Evolutionary conservation across 1,140 invertebrate species (phyloP), one percentile per base, ranked within the genome.

Genomic region (Sinonovacula constricta): DNA sequence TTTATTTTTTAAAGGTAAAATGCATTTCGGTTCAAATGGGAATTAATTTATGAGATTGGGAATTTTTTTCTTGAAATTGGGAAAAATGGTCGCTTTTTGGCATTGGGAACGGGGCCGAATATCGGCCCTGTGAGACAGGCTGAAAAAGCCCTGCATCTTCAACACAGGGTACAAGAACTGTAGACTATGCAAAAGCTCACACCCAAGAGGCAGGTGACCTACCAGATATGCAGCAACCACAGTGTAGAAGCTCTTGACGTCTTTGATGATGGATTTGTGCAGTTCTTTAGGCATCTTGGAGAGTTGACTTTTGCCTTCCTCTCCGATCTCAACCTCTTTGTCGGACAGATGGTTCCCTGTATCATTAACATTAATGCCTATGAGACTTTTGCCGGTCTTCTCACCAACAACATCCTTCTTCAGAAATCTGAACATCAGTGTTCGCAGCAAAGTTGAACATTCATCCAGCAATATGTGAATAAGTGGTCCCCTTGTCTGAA

Each of bases 241-340:
- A 18, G 10, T 31, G 45, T 63, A 75, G 39, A 75, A 75, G 5
- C 33, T 75, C 60, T 49, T 49, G 10, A 65, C 54, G 30, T 75
- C n/a, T n/a, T n/a, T 57, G 15, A 69, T 26, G 28, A 69, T 34
- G 15, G 31, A 54, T 30, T 69, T 3, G 31, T 69, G 49, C 51
- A 4, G 49, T 56, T 69, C 49, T 30, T 69, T 69, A 5, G 62
- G 67, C 67, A 69, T 54, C 30, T 69, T 69, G 39, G 67, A 69
- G 4, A 69, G 67, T 31, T 69, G 67, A 3, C n/a, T 30, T 31
- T 56, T 69, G 2, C 67, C 51, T 56, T 22, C 26, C 67, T 69
- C 67, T 53, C 67, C 67, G 18, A 56, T n/a, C n/a, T n/a, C n/a
- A n/a, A n/a, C n/a, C n/a, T n/a, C n/a, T n/a, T n/a, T n/a, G n/a